A percentile compares a stretch with the other conserved stretches of the same genome.
These are phyloP conservation scores for Arremon aurantiirostris DNA, from an alignment of 2,797 vertebrate species.

Conservation along the genomic window DNA sequence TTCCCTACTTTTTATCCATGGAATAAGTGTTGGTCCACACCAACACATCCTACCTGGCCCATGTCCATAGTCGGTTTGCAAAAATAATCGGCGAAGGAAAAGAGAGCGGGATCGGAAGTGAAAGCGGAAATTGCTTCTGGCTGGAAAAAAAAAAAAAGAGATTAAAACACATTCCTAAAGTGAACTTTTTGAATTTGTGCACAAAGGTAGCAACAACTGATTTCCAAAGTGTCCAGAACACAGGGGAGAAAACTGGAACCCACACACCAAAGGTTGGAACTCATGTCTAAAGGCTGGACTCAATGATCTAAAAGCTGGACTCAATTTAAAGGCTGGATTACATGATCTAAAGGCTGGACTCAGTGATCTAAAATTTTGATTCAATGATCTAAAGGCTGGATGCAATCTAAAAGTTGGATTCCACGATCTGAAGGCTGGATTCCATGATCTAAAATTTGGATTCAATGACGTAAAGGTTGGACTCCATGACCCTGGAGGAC, in stretches of 20 bases:
- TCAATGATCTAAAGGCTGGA: neutral
- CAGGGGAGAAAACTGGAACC: neutral
- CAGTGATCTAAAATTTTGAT: neutral
- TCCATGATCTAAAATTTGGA: neutral
- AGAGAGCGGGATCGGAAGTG: constrained; percentile 91
- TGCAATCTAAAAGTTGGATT: neutral
- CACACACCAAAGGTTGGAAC: neutral
- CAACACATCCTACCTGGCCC: constrained; percentile 80
- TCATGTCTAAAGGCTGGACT: neutral
- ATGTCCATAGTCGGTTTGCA: constrained; percentile 88
- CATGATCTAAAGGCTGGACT: neutral
- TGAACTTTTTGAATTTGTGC: neutral
- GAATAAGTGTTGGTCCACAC: neutral
- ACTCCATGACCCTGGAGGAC: neutral
- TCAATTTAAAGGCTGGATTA: no score
- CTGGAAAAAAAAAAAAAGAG: constrained; percentile 66
- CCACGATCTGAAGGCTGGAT: no score
- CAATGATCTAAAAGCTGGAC: neutral
- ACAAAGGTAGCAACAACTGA: neutral
- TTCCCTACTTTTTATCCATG: neutral
- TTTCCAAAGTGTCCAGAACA: neutral
- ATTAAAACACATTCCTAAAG: neutral
- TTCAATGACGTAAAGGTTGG: neutral
- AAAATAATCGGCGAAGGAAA: constrained; percentile 95
- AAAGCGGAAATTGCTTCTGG: constrained; percentile 94